Conservation (phyloP, 2,888 invertebrate genomes). For the Coenonympha glycerion region DNA sequence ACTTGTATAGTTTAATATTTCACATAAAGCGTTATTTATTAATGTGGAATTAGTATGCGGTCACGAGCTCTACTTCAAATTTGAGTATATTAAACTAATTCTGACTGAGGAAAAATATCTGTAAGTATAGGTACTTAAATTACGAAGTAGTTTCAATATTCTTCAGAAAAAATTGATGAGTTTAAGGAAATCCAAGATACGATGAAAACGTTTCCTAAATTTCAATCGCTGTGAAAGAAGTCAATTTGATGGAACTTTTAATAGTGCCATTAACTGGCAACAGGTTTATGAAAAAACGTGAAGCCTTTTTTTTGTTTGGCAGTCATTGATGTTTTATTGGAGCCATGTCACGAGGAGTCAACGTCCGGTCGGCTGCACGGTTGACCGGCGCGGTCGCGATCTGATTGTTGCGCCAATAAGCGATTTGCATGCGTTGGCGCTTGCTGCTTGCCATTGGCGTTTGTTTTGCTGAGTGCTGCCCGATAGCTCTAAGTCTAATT, state of each 20-base stretch:
- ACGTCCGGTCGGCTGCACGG: constrained; percentile 54
- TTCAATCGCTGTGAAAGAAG: neutral
- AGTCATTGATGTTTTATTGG: constrained; percentile 19
- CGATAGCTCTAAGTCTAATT: constrained; percentile 27
- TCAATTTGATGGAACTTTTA: neutral
- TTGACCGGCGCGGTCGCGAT: constrained; percentile 69
- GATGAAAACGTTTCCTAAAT: neutral
- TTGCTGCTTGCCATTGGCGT: no score
- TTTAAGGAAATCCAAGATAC: neutral
- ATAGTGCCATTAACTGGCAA: neutral
- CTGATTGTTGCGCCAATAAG: constrained; percentile 70
- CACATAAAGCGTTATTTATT: neutral
- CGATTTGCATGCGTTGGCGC: constrained; percentile 66
- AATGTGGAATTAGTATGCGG: neutral
- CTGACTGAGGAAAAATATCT: neutral
- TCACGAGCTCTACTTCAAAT: neutral
- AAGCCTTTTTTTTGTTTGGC: neutral
- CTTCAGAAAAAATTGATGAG: neutral
- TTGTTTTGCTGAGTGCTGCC: constrained; percentile 21
- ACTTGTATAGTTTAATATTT: neutral
- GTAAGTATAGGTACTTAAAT: neutral
- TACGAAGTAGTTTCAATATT: neutral
- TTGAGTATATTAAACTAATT: neutral
- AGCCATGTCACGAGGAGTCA: constrained; percentile 41
- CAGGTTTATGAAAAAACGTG: neutral